A percentile compares a stretch with the other conserved stretches of the same genome.
Evolutionary conservation across 2,888 invertebrate species (phyloP).

Genomic region (Phytoseiulus persimilis): DNA sequence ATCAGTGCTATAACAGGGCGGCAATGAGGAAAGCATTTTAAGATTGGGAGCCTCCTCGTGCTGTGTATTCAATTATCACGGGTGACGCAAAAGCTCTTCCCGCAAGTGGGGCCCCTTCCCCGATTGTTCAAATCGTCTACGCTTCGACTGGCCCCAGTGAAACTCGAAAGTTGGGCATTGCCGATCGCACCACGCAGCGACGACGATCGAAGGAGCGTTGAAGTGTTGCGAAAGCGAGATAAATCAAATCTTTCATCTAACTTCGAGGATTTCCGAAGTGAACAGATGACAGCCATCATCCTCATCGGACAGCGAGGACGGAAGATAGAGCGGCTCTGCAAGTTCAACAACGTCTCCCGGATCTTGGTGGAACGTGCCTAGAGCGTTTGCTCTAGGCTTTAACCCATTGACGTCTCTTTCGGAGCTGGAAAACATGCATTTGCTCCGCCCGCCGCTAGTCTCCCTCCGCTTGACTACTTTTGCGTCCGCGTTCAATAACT

Average conservation of each 20-base stretch:
- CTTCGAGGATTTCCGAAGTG: neutral
- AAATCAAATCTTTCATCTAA: neutral
- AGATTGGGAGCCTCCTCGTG: neutral
- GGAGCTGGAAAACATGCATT: neutral
- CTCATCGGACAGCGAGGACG: neutral
- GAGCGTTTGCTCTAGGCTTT: neutral
- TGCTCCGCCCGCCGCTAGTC: neutral
- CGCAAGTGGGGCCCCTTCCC: neutral
- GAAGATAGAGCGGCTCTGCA: neutral
- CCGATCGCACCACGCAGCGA: neutral
- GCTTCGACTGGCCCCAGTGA: neutral
- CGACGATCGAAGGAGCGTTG: neutral
- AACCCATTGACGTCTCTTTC: neutral
- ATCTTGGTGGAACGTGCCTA: neutral
- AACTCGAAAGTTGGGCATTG: neutral
- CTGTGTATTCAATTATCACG: neutral
- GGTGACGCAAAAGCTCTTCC: neutral
- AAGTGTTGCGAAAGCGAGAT: neutral
- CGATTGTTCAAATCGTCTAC: neutral
- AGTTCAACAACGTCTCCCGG: neutral
- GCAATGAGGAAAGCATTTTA: neutral
- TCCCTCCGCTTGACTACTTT: neutral
- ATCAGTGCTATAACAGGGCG: neutral
- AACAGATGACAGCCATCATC: neutral
- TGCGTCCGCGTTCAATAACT: too few species aligned